Conservation (phyloP, 2,797 vertebrate genomes). For the Dryobates pubescens region DNA sequence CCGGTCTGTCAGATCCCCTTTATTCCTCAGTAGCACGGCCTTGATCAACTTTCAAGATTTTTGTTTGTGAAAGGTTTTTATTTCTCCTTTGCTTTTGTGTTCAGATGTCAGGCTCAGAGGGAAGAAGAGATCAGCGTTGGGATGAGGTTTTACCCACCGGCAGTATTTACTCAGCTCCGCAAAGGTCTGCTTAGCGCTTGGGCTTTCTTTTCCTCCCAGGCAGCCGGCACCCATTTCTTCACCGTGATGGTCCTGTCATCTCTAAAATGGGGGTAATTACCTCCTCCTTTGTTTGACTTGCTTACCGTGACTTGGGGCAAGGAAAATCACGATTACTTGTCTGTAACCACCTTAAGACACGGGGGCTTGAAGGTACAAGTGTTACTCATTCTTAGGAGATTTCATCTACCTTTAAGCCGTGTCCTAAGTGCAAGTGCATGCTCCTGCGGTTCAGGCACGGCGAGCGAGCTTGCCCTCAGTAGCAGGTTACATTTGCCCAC, state of each 20-base stretch:
- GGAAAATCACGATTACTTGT: neutral
- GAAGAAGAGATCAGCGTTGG: constrained; percentile 27
- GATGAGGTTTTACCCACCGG: constrained; percentile 40
- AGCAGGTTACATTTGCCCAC: neutral
- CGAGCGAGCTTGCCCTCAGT: neutral
- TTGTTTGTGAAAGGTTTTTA: constrained; percentile 67
- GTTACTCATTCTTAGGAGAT: neutral
- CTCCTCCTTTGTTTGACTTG: neutral
- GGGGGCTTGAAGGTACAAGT: neutral
- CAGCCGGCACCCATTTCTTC: neutral
- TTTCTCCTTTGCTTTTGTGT: constrained; percentile 63
- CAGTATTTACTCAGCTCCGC: neutral
- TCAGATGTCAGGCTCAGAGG: constrained; percentile 43
- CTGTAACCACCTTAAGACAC: neutral
- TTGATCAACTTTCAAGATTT: constrained; percentile 70
- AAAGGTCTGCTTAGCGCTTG: neutral
- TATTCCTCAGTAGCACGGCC: constrained; percentile 51
- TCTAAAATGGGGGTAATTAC: neutral
- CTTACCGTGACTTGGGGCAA: neutral
- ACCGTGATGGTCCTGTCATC: fast-evolving
- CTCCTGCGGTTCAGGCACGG: neutral
- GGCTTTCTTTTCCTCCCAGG: neutral
- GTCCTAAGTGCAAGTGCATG: neutral
- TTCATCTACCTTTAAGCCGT: neutral
- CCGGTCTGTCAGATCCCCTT: constrained; percentile 58